Percentiles rank a stretch among this genome's conserved stretches.
Evolutionary conservation across 2,113 vertebrate species (phyloP).

Genomic region (Clarias gariepinus): DNA sequence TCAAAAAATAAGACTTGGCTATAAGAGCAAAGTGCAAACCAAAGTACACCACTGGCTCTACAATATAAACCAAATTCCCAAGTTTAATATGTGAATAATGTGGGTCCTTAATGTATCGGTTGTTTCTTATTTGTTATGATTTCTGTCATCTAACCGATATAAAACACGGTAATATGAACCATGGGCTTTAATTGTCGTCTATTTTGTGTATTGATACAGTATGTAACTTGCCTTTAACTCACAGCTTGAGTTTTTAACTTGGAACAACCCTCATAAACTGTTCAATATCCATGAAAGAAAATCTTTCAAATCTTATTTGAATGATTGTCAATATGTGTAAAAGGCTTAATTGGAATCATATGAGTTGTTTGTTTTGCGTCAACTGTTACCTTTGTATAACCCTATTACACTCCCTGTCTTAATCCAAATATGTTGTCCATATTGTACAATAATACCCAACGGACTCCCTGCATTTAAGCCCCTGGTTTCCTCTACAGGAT

Average conservation of each 20-base stretch:
- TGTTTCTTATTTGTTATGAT: background rate
- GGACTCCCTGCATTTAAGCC: background rate
- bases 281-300: background rate
- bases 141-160: background rate
- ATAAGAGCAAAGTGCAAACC: background rate
- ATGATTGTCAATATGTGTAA: background rate
- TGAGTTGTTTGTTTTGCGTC: background rate
- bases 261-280: background rate
- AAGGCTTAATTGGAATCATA: background rate
- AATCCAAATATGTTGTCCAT: slow-evolving; percentile 25
- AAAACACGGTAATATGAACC: background rate
- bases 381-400: slow-evolving; percentile 5
- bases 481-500: slow-evolving; percentile 36
- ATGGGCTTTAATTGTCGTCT: background rate
- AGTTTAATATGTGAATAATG: background rate
- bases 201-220: background rate
- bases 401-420: background rate
- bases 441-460: slow-evolving; percentile 10
- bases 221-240: background rate
- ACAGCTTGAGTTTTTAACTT: slow-evolving; percentile 8
- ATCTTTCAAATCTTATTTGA: background rate
- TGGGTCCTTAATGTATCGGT: background rate
- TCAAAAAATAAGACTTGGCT: background rate
- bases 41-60: background rate
- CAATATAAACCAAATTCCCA: background rate